phyloP scores from a whole-genome alignment of 2,797 vertebrate species.

The Anolis apletophallus region DNA sequence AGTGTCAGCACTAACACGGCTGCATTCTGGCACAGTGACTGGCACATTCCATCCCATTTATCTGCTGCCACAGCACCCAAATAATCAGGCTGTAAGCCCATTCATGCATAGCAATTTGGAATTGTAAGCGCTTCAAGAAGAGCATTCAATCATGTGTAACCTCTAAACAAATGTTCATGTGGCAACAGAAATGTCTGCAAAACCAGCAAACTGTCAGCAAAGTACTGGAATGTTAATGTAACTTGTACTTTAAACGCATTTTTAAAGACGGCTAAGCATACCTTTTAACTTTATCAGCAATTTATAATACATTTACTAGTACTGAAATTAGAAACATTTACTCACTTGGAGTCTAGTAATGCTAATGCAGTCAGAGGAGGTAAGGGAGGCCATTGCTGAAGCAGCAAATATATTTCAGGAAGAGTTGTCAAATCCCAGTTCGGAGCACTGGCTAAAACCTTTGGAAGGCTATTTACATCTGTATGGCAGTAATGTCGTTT shows the following conservation, averaged over 20 bases:
- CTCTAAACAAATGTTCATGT: neutral
- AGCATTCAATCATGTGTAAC: neutral
- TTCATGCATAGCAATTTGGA: neutral
- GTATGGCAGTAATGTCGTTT: slow-evolving; percentile 86
- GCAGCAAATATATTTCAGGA: slow-evolving; percentile 89
- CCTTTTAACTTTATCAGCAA: neutral
- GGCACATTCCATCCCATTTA: neutral
- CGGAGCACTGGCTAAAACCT: slow-evolving; percentile 90
- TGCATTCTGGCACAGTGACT: neutral
- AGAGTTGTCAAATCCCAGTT: slow-evolving; percentile 95
- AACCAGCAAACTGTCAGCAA: neutral
- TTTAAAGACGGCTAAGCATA: too few relatives aligned
- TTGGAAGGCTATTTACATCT: slow-evolving; percentile 88
- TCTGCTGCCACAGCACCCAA: neutral
- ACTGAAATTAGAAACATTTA: slow-evolving; percentile 35
- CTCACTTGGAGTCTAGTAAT: slow-evolving; percentile 93
- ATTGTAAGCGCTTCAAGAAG: neutral
- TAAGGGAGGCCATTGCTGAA: slow-evolving; percentile 89
- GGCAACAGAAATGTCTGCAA: neutral
- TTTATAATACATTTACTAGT: neutral
- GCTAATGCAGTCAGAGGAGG: slow-evolving; percentile 91
- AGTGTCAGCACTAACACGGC: neutral
- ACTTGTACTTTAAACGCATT: neutral
- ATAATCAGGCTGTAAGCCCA: neutral
- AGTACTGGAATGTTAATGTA: neutral